Evolutionary conservation across 2,113 vertebrate genomes (phyloP).

Genomic region (Oostethus manadensis): DNA sequence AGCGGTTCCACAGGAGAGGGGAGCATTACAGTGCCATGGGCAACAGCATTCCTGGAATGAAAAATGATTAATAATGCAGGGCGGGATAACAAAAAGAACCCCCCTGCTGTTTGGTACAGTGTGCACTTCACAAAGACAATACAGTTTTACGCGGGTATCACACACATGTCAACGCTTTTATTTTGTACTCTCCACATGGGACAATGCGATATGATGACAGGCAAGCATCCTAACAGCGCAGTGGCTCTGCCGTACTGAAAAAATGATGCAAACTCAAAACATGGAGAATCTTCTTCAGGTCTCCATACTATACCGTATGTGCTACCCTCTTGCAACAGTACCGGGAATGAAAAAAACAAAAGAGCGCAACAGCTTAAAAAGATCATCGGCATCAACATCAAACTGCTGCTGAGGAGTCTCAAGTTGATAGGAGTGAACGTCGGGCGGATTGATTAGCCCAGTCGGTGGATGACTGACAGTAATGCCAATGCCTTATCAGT

Average conservation of each 20-base stretch:
- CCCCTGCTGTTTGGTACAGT: slow-evolving; percentile 57
- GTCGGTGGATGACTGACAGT: slow-evolving; percentile 41
- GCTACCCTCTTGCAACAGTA: slow-evolving; percentile 22
- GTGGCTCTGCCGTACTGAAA: slow-evolving; percentile 37
- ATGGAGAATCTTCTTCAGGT: slow-evolving; percentile 35
- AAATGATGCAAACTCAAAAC: slow-evolving; percentile 43
- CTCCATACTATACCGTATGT: slow-evolving; percentile 40
- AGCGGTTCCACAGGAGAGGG: slow-evolving; percentile 55
- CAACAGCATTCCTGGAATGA: slow-evolving; percentile 71
- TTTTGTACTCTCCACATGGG: slow-evolving; percentile 27
- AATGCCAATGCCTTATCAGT: slow-evolving; percentile 41
- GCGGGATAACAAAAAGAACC: slow-evolving; percentile 71
- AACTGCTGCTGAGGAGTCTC: slow-evolving; percentile 24
- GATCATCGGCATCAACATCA: slow-evolving; percentile 37
- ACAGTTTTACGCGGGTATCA: slow-evolving; percentile 57
- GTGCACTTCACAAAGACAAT: slow-evolving; percentile 57
- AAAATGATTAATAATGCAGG: slow-evolving; percentile 74
- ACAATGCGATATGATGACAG: slow-evolving; percentile 40
- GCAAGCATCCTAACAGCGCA: slow-evolving; percentile 34
- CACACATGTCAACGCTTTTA: slow-evolving; percentile 28
- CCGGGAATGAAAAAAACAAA: slow-evolving; percentile 25
- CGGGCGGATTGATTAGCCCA: slow-evolving; percentile 29
- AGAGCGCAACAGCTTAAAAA: slow-evolving; percentile 35
- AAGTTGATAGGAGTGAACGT: slow-evolving; percentile 14
- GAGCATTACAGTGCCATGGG: slow-evolving; percentile 63